phyloP scores from a whole-genome alignment of 2,113 vertebrate genomes.

The Rutilus rutilus region DNA sequence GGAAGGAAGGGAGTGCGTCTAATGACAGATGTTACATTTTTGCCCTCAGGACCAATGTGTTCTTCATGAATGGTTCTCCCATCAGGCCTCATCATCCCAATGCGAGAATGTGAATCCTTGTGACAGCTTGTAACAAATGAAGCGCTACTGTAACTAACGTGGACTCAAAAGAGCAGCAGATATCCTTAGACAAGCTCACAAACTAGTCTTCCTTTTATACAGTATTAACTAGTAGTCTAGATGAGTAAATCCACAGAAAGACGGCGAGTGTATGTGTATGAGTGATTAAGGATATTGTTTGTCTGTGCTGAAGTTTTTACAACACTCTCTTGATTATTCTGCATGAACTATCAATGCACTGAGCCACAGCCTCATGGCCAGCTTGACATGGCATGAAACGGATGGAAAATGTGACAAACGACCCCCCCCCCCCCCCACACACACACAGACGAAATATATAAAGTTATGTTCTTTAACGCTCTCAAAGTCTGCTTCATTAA shows the following conservation, averaged over 20 bases:
- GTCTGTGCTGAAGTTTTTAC: constrained; percentile 16
- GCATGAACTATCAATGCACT: not conserved
- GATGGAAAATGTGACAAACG: not conserved
- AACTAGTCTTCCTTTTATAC: not conserved
- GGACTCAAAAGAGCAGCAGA: constrained; percentile 14
- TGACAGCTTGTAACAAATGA: constrained; percentile 52
- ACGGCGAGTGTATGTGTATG: not conserved
- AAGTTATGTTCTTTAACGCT: not conserved
- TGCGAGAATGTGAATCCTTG: constrained; percentile 23
- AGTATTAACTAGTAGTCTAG: not conserved
- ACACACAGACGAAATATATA: not conserved
- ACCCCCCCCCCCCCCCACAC: no score
- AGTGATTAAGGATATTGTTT: constrained; percentile 21
- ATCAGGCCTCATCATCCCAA: constrained; percentile 16
- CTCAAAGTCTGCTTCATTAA: not conserved
- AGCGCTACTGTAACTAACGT: constrained; percentile 25
- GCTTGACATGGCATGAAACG: not conserved
- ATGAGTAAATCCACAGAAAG: not conserved
- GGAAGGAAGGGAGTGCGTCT: constrained; percentile 19
- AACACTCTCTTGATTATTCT: not conserved
- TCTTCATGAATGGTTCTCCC: constrained; percentile 56
- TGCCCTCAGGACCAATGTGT: constrained; percentile 52
- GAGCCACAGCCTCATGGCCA: not conserved
- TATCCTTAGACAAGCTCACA: not conserved
- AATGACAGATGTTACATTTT: constrained; percentile 59